phyloP scores from a whole-genome alignment of 2,888 invertebrate genomes.

The Limnephilus lunatus region DNA sequence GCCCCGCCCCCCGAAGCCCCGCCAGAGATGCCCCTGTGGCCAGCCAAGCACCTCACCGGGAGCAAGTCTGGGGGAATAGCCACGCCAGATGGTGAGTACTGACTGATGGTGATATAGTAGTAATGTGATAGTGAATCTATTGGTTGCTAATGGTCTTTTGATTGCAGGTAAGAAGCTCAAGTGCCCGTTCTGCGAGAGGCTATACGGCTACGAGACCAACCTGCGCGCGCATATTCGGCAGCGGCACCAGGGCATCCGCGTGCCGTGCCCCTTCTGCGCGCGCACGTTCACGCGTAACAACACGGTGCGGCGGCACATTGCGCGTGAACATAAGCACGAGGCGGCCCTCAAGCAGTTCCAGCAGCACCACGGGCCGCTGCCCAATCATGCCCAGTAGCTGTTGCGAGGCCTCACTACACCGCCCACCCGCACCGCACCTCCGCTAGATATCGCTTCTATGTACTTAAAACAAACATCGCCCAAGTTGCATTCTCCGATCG shows the following conservation, averaged over 20 bases:
- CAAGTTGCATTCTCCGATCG: slow-evolving; percentile 41
- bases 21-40: slow-evolving; percentile 79
- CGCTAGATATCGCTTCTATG: slow-evolving; percentile 45
- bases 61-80: slow-evolving; percentile 89
- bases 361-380: slow-evolving; percentile 78
- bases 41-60: slow-evolving; percentile 79
- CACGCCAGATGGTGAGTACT: slow-evolving; percentile 86
- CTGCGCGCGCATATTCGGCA: slow-evolving; percentile 93
- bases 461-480: slow-evolving; percentile 55
- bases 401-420: slow-evolving; percentile 38
- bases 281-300: slow-evolving; percentile 95
- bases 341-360: slow-evolving; percentile 82
- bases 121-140: neutral
- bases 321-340: slow-evolving; percentile 91
- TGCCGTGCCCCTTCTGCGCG: slow-evolving; percentile 93
- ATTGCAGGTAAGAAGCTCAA: slow-evolving; percentile 91
- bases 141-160: neutral
- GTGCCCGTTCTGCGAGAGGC: slow-evolving; percentile 94
- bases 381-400: slow-evolving; percentile 81
- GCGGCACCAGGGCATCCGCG: slow-evolving; percentile 93
- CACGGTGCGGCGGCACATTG: slow-evolving; percentile 93
- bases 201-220: slow-evolving; percentile 95
- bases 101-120: neutral
- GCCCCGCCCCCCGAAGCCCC: slow-evolving; percentile 72
- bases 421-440: slow-evolving; percentile 37